Conservation (phyloP, 2,113 vertebrate genomes). For the Eolophus roseicapilla region DNA sequence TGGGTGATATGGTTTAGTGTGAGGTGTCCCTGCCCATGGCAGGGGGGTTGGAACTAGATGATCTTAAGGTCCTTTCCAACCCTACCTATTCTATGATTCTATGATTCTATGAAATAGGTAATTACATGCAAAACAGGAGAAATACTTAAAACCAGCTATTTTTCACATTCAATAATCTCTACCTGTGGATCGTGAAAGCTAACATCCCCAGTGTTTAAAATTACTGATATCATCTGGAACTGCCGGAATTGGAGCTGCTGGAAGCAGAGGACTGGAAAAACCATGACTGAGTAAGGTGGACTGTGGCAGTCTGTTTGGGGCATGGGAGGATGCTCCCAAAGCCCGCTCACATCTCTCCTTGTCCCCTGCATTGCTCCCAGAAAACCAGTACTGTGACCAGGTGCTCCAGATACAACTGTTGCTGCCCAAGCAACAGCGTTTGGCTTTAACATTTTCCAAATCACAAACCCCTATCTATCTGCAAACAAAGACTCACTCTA, state of each 20-base stretch:
- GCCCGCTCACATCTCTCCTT: rapidly evolving
- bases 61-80: too few species aligned
- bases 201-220: background rate
- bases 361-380: background rate
- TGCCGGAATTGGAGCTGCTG: background rate
- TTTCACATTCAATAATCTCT: background rate
- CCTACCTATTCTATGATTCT: too few species aligned
- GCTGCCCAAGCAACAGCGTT: background rate
- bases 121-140: background rate
- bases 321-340: rapidly evolving
- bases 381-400: background rate
- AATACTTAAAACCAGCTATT: background rate
- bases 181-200: background rate
- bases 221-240: background rate
- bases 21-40: too few species aligned
- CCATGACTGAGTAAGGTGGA: background rate
- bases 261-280: background rate
- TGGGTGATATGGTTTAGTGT: too few species aligned
- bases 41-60: too few species aligned
- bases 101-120: background rate
- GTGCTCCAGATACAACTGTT: background rate
- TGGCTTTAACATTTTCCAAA: background rate
- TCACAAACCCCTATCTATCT: background rate
- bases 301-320: background rate
- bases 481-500: background rate